Percentiles rank a stretch among this genome's conserved stretches.
Evolutionary conservation across 2,797 vertebrate species (phyloP).

Genomic region (Chloroceryle amazona): DNA sequence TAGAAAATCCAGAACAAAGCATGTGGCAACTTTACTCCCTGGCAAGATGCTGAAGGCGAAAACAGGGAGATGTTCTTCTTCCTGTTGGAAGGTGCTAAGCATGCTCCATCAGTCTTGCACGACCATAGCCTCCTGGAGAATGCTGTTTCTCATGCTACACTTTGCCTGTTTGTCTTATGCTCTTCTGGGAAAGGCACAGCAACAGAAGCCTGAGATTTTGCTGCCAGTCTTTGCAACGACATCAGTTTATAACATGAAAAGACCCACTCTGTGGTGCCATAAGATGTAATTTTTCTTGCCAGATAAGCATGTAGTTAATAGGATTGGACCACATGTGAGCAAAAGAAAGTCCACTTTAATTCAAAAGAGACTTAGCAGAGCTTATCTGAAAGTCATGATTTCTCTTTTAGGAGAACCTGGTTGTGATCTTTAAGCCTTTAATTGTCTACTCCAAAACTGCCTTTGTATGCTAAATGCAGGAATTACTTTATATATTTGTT

Average conservation of each 20-base stretch:
- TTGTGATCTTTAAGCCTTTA: neutral
- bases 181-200: neutral
- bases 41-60: neutral
- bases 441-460: neutral
- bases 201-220: neutral
- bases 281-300: neutral
- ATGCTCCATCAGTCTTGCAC: neutral
- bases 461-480: neutral
- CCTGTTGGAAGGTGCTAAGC: neutral
- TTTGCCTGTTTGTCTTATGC: neutral
- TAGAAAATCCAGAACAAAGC: neutral
- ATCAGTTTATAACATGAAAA: neutral
- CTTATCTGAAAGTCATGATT: neutral
- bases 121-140: neutral
- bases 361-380: neutral
- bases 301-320: neutral
- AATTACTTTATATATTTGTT: neutral
- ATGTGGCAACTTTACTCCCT: neutral
- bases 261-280: neutral
- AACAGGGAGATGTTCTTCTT: neutral
- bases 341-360: neutral
- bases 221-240: neutral
- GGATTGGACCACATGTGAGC: neutral
- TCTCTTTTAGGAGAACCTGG: neutral
- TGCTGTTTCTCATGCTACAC: neutral